Percentiles rank a stretch among this genome's conserved stretches.
Conservation (phyloP, 23 tunicate species). For the Clavelina lepadiformis region DNA sequence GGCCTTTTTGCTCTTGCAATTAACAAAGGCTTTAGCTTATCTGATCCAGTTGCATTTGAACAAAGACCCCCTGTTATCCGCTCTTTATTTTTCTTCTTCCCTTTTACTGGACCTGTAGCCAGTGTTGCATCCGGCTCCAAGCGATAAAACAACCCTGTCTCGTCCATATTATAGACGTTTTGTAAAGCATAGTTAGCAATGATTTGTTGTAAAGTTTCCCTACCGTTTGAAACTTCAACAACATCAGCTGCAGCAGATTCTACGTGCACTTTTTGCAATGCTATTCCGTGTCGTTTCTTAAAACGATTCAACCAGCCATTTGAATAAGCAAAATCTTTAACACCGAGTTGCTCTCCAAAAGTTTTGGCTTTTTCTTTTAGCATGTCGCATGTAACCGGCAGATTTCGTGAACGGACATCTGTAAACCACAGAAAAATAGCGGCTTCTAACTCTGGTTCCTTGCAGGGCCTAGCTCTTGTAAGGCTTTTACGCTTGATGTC, state of each 20-base stretch:
- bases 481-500: too few species aligned
- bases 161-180: constrained; percentile 3
- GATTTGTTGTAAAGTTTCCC: constrained; percentile 12
- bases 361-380: too few species aligned
- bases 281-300: constrained; percentile 3
- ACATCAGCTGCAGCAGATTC: constrained; percentile 13
- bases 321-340: constrained; percentile 6
- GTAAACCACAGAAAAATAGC: too few species aligned
- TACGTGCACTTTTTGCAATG: constrained; percentile 17
- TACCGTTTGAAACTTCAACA: constrained; percentile 4
- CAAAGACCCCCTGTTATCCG: background rate
- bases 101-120: constrained; percentile 9
- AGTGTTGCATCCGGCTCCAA: background rate
- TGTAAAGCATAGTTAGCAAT: constrained; percentile 15
- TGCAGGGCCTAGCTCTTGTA: too few species aligned
- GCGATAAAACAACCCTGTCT: constrained; percentile 3
- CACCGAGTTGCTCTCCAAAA: too few species aligned
- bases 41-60: constrained; percentile 7
- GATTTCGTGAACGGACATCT: too few species aligned
- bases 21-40: constrained; percentile 11
- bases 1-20: constrained; percentile 11
- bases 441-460: too few species aligned
- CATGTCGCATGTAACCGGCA: too few species aligned
- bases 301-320: constrained; percentile 19
- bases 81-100: constrained; percentile 3